Evolutionary conservation across 2,888 invertebrate species (phyloP), one percentile per base, ranked within the genome.

Genomic region (Drosophila algonquin): DNA sequence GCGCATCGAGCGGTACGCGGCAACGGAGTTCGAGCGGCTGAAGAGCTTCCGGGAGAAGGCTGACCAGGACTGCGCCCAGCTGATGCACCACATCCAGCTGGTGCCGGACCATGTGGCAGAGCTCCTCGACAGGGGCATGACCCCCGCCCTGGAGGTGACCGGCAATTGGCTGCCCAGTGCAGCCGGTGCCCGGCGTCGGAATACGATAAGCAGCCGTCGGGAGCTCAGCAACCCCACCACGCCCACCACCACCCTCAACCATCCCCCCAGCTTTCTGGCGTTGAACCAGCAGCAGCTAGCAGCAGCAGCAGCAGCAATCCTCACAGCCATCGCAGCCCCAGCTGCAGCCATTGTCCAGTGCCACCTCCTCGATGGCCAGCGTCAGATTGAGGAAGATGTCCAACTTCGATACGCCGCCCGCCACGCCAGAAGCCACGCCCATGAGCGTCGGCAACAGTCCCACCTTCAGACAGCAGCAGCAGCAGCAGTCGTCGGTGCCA

Each of bases 21-120:
- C 95, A 84, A 95, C 95, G 89, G 95, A 96, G 89, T 96, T 96
- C 93, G 94, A 95, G 70, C 93, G 95, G 79, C 93, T 96, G 81
- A 96, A 97, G 90, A 94, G 94, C 76, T 95, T 94, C 91, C 94
- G 94, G 87, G 95, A 95, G 91, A 94, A 94, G 89, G 95, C 95
- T 75, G 95, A 95, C 87, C 94, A 94, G 84, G 96, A 97, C 91
- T 95, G 95, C 90, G 94, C 94, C 91, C 93, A 94, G 91, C 93
- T 95, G 92, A 92, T 94, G 90, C 94, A 94, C 93, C 77, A 85
- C 54, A 86, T 91, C 50, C 88, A 89, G 62, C 81, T 75, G 73
- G 79, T 92, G 78, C 90, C 92, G 78, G 91, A 91, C 54, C 86
- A 86, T 75, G 75, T 79, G 46, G 40, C 35, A 8, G 85, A 89